phyloP scores from a whole-genome alignment of 1,140 invertebrate genomes.

The Adoxophyes honmai region DNA sequence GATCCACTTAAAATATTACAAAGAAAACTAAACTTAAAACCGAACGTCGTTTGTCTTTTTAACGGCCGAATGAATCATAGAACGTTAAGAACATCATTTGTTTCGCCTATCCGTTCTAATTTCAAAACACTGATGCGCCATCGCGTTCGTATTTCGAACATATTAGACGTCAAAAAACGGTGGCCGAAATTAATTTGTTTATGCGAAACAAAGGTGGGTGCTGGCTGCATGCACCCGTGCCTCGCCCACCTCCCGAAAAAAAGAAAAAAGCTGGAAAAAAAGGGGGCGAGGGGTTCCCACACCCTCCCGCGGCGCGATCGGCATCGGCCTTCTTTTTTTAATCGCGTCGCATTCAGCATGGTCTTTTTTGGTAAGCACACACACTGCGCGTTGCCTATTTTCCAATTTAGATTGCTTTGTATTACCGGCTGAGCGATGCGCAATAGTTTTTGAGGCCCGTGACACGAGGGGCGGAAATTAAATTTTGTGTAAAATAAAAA shows the following conservation, averaged over 20 bases:
- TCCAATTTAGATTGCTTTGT: slow-evolving; percentile 77
- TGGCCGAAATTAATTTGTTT: slow-evolving; percentile 76
- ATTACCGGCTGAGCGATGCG: slow-evolving; percentile 74
- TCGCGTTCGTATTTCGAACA: slow-evolving; percentile 42
- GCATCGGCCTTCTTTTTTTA: slow-evolving; percentile 76
- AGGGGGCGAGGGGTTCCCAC: slow-evolving; percentile 42
- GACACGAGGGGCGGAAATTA: slow-evolving; percentile 70
- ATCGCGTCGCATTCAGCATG: slow-evolving; percentile 73
- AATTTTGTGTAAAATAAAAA: slow-evolving; percentile 69
- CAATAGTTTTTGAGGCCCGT: slow-evolving; percentile 73
- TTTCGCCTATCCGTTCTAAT: not conserved
- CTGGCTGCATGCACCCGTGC: slow-evolving; percentile 71
- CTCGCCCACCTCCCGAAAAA: slow-evolving; percentile 70
- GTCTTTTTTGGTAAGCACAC: slow-evolving; percentile 76
- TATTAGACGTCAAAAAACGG: slow-evolving; percentile 73
- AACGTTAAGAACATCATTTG: too few relatives aligned
- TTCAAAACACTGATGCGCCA: slow-evolving; percentile 9
- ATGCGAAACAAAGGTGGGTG: slow-evolving; percentile 76
- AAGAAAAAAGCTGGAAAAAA: slow-evolving; percentile 64
- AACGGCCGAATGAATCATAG: too few relatives aligned
- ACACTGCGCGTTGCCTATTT: slow-evolving; percentile 76
- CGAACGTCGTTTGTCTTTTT: too few relatives aligned
- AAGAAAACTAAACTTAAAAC: too few relatives aligned
- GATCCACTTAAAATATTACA: too few relatives aligned
- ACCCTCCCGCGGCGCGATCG: slow-evolving; percentile 67